Base-by-base conservation (phyloP, 2,797 vertebrate species). In the Xenops minutus region DNA sequence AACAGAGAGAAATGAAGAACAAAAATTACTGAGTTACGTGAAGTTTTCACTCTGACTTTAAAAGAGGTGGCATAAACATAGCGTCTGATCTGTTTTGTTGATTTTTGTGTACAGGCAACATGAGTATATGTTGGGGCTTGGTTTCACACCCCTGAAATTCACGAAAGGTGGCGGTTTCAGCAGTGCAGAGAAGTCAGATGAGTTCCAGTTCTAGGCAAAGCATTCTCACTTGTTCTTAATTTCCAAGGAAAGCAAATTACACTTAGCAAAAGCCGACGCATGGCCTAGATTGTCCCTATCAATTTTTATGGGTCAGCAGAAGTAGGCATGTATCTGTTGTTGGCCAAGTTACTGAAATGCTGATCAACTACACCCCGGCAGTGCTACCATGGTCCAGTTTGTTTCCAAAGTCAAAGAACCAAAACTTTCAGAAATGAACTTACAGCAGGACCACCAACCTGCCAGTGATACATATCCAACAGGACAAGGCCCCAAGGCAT, bases 391-490 rank as follows among this genome's bases (percentile, higher is more conserved):
- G 14, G 67, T 4, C 51, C 83, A 56, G 13, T 73, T 71, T 64
- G 37, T 43, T 24, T 80, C 61, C 29, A 8, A 51, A 87, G 20
- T 21, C 43, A 51, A 56, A 89, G 30, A 80, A 68, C 3, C 59
- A 69, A 81, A 89, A 78, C 39, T 69, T 92, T 37, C 49, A 72
- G 51, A 84, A 90, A 72, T 7, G 0, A 69, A 22, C 59, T 66
- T 46, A 49, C 5, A 79, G 48, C 30, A 92, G 43, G 52, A 69
- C 18, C 69, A 64, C 10, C 15, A 7, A 64, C 17, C 32, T 84
- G 64, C 43, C 5, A 48, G 2, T n/a, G 58, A 68, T 0, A 43
- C 3, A 37, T 1, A 22, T 13, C 30, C 66, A 58, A 54, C 0
- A 41, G 24, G 26, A 68, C 10, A 29, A 72, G 44, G 82, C 61